Percentiles rank a stretch among this genome's conserved stretches.
These are phyloP conservation scores for Cyphomyrus discorhynchus DNA, from an alignment of 2,113 vertebrate genomes.

Conservation along the genomic window DNA sequence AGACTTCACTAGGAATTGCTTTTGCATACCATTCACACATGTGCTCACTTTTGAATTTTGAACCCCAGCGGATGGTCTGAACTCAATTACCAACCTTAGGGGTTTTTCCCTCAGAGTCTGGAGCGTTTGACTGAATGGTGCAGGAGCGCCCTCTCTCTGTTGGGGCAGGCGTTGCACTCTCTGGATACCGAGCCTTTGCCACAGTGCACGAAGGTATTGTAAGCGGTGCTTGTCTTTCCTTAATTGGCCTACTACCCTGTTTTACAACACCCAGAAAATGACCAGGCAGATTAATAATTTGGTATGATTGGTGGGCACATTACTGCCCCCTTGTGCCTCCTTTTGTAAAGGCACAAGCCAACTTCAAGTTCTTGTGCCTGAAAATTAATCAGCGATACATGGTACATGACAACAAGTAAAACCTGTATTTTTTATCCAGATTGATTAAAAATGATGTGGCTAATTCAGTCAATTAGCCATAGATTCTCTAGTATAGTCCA, in stretches of 20 bases:
- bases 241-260: background rate
- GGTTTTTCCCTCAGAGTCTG: slow-evolving; percentile 48
- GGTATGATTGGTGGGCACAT: background rate
- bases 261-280: background rate
- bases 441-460: background rate
- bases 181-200: slow-evolving; percentile 57
- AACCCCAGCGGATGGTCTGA: background rate
- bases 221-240: background rate
- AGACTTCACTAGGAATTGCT: background rate
- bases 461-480: background rate
- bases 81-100: background rate
- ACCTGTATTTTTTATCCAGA: background rate
- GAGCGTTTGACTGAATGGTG: slow-evolving; percentile 61
- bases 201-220: slow-evolving; percentile 53
- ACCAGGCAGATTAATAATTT: background rate
- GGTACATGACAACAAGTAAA: background rate
- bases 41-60: background rate
- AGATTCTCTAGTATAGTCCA: background rate
- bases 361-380: background rate
- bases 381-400: background rate
- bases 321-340: background rate
- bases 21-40: background rate
- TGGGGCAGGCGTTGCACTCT: slow-evolving; percentile 56
- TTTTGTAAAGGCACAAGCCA: background rate
- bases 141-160: slow-evolving; percentile 58